Conservation (phyloP, 2,888 invertebrate species). For the Rhagonycha fulva region DNA sequence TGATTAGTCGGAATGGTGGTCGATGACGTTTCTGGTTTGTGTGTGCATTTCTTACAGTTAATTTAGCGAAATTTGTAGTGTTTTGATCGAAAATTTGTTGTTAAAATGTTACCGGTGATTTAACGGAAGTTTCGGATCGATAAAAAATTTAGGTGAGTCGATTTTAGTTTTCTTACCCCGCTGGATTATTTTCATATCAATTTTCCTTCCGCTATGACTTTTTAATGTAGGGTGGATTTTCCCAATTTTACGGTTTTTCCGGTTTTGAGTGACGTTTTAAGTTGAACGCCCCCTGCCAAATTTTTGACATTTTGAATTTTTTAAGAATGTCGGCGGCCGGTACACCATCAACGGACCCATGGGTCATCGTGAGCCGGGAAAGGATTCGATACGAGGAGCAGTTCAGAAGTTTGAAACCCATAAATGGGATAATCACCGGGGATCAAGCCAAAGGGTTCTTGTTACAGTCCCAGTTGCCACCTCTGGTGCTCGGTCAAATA, state of each 20-base stretch:
- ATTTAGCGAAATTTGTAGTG: not conserved
- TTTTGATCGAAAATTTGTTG: not conserved
- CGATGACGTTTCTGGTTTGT: slow-evolving; percentile 14
- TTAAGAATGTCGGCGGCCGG: slow-evolving; percentile 52
- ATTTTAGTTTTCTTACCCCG: not conserved
- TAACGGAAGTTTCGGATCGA: not conserved
- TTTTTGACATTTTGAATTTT: not conserved
- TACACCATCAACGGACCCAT: slow-evolving; percentile 69
- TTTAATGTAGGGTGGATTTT: not conserved
- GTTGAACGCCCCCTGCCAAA: not conserved
- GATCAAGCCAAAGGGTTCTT: slow-evolving; percentile 94
- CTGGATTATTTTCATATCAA: not conserved
- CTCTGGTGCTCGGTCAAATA: slow-evolving; percentile 88
- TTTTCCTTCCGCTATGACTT: not conserved
- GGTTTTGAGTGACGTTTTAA: not conserved
- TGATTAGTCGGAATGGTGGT: slow-evolving; percentile 12
- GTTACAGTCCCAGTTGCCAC: slow-evolving; percentile 87
- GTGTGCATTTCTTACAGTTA: not conserved
- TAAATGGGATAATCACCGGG: slow-evolving; percentile 86
- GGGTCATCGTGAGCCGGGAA: slow-evolving; percentile 87
- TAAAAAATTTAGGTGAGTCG: not conserved
- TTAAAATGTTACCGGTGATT: not conserved
- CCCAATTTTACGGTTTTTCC: not conserved
- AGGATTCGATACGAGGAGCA: slow-evolving; percentile 88
- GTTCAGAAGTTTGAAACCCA: slow-evolving; percentile 85